phyloP scores from a whole-genome alignment of 1,140 invertebrate genomes.

The Musca vetustissima region DNA sequence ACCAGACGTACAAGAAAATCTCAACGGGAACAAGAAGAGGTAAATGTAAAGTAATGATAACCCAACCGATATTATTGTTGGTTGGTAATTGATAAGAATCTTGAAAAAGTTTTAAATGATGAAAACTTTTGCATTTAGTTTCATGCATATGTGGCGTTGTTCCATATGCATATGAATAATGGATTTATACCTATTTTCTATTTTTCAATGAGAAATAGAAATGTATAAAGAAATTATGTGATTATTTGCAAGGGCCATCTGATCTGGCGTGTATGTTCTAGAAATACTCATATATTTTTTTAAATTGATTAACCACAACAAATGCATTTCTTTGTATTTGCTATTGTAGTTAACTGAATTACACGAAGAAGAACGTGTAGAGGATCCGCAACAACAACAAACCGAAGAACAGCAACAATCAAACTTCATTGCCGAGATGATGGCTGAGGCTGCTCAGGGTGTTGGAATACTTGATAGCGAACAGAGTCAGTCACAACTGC shows the following conservation, averaged over 20 bases:
- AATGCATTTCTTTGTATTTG: neutral
- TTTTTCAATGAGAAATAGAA: neutral
- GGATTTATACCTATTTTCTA: neutral
- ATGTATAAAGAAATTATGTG: conserved; percentile 29
- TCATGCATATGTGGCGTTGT: conserved; percentile 51
- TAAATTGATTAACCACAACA: neutral
- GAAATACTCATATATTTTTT: too few species aligned
- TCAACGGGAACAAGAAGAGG: conserved; percentile 34
- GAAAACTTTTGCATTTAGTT: conserved; percentile 38
- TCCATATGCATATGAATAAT: conserved; percentile 50
- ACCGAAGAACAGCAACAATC: conserved; percentile 24
- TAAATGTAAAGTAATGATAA: conserved; percentile 33
- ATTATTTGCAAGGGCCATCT: conserved; percentile 56
- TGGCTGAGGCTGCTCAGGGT: conserved; percentile 32
- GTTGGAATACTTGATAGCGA: conserved; percentile 14
- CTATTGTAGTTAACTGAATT: neutral
- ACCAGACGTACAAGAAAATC: conserved; percentile 40
- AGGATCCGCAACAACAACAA: conserved; percentile 25
- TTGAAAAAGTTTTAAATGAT: conserved; percentile 35
- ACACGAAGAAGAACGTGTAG: neutral
- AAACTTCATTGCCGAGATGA: conserved; percentile 32
- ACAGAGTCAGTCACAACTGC: neutral
- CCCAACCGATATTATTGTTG: neutral
- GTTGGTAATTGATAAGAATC: conserved; percentile 10
- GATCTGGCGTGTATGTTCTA: conserved; percentile 30